Base-by-base conservation (phyloP, 2,888 invertebrate species). In the Hyles lineata region DNA sequence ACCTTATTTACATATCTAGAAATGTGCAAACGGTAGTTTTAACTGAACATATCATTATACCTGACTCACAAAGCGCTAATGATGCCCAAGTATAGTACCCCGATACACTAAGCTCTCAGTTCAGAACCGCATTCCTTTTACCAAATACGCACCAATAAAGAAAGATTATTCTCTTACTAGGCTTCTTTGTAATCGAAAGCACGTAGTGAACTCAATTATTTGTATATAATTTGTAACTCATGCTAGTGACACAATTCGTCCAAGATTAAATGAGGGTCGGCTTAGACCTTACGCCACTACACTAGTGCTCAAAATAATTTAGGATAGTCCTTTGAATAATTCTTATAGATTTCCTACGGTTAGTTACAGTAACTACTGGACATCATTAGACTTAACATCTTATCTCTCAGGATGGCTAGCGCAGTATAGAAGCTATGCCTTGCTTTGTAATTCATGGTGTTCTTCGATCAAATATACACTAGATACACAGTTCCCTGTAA, bases 141-240 rank as follows among this genome's bases (percentile, higher is more conserved):
- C 50, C 50, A 67, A 67, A 67, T 50, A 23, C 50, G 50, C 50
- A 15, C 23, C 19, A 67, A 67, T 63, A 63, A 63, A 63, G 63
- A 43, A 15, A 5, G 21, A 11, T 59, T 59, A 59, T n/a, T 23
- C 59, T 11, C 23, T 59, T 23, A 11, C 59, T n/a, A 11, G 1
- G 11, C 58, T 43, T 43, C 43, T 43, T 43, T 43, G 43, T 43
- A 15, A 15, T 2, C 43, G 15, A 43, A 15, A 43, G 43, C 43
- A 43, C 11, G 11, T 59, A 23, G 11, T 59, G 11, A 21, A n/a
- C 2, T 9, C 0, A n/a, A 59, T 1, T n/a, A 21, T 59, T 8
- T 9, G 6, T 21, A 21, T 59, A 59, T 3, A 21, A 21, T 11
- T 21, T 9, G 59, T 4, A 11, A 11, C 21, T 2, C 3, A 8